Conservation (phyloP, 2,888 invertebrate species). For the Acleris literana region DNA sequence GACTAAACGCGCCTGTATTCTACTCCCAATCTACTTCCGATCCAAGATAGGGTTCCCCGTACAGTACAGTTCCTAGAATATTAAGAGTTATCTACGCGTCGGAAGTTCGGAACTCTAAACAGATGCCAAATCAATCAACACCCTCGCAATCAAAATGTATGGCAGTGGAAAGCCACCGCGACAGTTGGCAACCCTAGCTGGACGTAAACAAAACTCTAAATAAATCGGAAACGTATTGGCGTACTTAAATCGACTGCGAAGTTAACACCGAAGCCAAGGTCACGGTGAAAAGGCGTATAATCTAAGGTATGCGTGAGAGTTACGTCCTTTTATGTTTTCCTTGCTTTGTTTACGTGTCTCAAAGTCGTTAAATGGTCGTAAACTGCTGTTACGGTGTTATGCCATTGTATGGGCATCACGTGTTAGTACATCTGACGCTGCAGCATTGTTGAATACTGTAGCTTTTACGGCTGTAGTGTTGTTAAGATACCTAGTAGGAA, state of each 20-base stretch:
- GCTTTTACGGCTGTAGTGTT: too few species aligned
- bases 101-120: too few species aligned
- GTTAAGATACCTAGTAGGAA: too few species aligned
- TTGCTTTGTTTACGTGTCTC: constrained; percentile 12
- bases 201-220: constrained; percentile 8
- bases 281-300: constrained; percentile 4
- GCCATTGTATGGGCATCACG: constrained; percentile 10
- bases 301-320: background rate
- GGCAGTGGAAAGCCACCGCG: background rate
- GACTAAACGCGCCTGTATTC: too few species aligned
- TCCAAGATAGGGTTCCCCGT: too few species aligned
- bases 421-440: constrained; percentile 7
- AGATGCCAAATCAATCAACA: background rate
- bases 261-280: constrained; percentile 5
- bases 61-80: too few species aligned
- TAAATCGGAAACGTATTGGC: constrained; percentile 7
- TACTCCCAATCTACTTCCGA: too few species aligned
- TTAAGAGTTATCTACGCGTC: too few species aligned
- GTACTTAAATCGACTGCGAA: constrained; percentile 10
- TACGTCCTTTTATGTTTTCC: background rate
- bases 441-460: background rate
- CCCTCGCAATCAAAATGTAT: background rate
- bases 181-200: background rate
- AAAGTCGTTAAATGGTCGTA: constrained; percentile 19
- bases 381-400: constrained; percentile 5